Percentiles rank a stretch among this genome's conserved stretches.
phyloP scores from a whole-genome alignment of 2,888 invertebrate species.

The Dasypogon diadema region DNA sequence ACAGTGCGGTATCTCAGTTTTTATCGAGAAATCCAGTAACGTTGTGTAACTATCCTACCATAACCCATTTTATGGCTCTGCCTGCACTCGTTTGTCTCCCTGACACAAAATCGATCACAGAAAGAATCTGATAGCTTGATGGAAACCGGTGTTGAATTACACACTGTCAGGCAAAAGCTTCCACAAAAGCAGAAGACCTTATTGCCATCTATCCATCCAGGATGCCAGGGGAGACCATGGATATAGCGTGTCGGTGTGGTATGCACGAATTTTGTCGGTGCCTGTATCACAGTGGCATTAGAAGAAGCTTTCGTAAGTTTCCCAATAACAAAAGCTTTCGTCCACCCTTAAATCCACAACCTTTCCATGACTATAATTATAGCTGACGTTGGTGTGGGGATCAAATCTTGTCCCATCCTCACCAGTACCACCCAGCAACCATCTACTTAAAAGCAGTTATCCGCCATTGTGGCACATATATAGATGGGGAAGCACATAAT shows the following conservation, averaged over 20 bases:
- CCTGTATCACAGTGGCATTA: slow-evolving; percentile 8
- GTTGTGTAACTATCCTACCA: slow-evolving; percentile 46
- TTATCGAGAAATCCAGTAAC: slow-evolving; percentile 37
- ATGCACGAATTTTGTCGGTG: slow-evolving; percentile 40
- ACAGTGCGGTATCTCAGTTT: slow-evolving; percentile 26
- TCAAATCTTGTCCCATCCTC: neutral
- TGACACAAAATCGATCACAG: slow-evolving; percentile 54
- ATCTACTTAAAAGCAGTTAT: slow-evolving; percentile 22
- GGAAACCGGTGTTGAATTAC: slow-evolving; percentile 51
- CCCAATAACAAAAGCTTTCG: slow-evolving; percentile 44
- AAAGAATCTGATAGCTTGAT: slow-evolving; percentile 49
- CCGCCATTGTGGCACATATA: slow-evolving; percentile 44
- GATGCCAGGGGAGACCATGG: slow-evolving; percentile 16
- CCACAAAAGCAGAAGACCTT: slow-evolving; percentile 37
- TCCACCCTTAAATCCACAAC: slow-evolving; percentile 1
- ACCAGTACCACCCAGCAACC: neutral
- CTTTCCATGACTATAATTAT: neutral
- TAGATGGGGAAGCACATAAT: slow-evolving; percentile 50
- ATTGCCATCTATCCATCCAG: slow-evolving; percentile 25
- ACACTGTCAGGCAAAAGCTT: slow-evolving; percentile 48
- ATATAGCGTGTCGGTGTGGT: neutral
- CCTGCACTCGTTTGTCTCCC: slow-evolving; percentile 54
- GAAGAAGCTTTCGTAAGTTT: slow-evolving; percentile 34
- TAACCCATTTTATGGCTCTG: slow-evolving; percentile 53
- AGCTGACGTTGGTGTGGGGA: neutral